phyloP scores from a whole-genome alignment of 2,888 invertebrate genomes.

The Chloroclysta siterata region DNA sequence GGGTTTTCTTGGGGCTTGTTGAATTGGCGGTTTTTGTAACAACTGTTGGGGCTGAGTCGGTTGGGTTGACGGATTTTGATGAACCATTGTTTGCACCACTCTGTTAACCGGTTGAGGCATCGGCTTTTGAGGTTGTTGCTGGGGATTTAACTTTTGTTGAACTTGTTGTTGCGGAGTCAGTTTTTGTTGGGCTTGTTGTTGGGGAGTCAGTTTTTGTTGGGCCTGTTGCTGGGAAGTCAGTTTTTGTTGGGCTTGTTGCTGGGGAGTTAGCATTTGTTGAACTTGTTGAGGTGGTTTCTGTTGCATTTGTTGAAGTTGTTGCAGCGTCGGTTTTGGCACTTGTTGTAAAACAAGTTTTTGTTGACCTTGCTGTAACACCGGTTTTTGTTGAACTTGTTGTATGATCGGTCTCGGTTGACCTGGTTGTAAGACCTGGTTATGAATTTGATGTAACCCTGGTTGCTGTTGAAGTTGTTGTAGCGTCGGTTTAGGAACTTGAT shows the following conservation, averaged over 20 bases:
- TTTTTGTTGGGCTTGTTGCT: not conserved
- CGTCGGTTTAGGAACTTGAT: slow-evolving; percentile 1
- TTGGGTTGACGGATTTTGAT: not conserved
- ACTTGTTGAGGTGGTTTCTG: slow-evolving; percentile 5
- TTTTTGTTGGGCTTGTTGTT: not conserved
- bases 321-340: slow-evolving; percentile 1
- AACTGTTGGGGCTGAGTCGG: slow-evolving; percentile 17
- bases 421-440: not conserved
- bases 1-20: slow-evolving; percentile 33
- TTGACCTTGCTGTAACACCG: not conserved
- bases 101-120: not conserved
- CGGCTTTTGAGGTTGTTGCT: slow-evolving; percentile 32
- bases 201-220: not conserved
- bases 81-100: not conserved
- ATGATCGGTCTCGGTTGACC: not conserved
- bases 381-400: slow-evolving; percentile 2
- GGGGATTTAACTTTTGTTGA: slow-evolving; percentile 30
- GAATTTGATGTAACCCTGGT: not conserved
- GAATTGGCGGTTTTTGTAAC: slow-evolving; percentile 40
- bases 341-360: not conserved
- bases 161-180: slow-evolving; percentile 12
- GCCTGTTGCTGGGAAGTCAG: not conserved
- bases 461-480: slow-evolving; percentile 5
- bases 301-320: slow-evolving; percentile 9
- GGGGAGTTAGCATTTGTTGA: not conserved